These are phyloP conservation scores for Cirrhinus molitorella DNA, from an alignment of 2,797 vertebrate species.

Conservation along the genomic window DNA sequence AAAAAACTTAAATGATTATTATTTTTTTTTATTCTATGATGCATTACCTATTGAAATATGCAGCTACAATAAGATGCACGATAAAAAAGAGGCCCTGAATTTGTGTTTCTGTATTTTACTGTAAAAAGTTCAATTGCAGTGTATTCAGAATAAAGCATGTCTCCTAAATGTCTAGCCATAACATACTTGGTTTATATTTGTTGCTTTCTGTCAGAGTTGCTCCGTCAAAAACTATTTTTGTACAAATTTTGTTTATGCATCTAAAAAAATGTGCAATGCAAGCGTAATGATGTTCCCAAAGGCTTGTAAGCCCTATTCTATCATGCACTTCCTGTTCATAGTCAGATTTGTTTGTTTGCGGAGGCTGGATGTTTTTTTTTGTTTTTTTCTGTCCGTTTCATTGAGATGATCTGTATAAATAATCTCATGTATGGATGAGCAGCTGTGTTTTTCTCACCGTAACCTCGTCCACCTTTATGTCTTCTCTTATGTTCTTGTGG, in stretches of 20 bases:
- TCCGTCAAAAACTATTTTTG: not conserved
- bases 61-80: not conserved
- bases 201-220: not conserved
- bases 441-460: conserved; percentile 55
- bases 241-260: not conserved
- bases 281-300: not conserved
- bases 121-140: not conserved
- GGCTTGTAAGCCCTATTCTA: not conserved
- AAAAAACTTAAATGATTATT: too few relatives aligned
- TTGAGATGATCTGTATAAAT: conserved; percentile 33
- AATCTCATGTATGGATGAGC: conserved; percentile 18
- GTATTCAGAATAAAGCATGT: not conserved
- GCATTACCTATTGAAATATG: not conserved
- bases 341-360: conserved; percentile 19
- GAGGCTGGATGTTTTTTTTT: not conserved
- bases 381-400: not conserved
- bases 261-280: not conserved
- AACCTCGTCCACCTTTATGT: conserved; percentile 34
- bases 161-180: not conserved
- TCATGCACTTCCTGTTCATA: not conserved
- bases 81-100: not conserved
- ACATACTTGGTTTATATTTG: not conserved
- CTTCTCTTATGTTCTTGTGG: conserved; percentile 18
- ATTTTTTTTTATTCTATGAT: not conserved
- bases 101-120: not conserved